Percentiles rank a stretch among this genome's conserved stretches.
phyloP scores from a whole-genome alignment of 2,113 vertebrate genomes.

The Ovis aries region DNA sequence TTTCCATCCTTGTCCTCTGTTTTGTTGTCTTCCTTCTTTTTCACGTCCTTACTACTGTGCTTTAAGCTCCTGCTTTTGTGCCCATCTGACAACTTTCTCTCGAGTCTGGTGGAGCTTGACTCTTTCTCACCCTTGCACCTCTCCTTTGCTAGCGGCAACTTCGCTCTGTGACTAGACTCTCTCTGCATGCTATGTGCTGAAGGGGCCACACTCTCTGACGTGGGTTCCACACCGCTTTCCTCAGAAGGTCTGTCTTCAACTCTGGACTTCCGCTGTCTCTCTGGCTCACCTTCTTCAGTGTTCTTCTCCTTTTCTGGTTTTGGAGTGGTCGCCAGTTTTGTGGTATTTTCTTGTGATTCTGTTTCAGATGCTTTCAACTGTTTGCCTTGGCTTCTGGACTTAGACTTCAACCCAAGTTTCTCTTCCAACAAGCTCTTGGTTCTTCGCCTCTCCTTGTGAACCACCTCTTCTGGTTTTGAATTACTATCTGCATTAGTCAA shows the following conservation, averaged over 20 bases:
- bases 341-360: constrained; percentile 76
- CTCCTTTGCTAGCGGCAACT: constrained; percentile 76
- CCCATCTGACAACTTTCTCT: constrained; percentile 84
- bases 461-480: constrained; percentile 86
- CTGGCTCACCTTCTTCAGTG: constrained; percentile 78
- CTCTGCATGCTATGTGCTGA: constrained; percentile 74
- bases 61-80: constrained; percentile 80
- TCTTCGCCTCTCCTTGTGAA: constrained; percentile 86
- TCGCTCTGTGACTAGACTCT: constrained; percentile 76
- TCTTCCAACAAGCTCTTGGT: constrained; percentile 88
- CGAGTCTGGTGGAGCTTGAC: constrained; percentile 73
- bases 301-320: constrained; percentile 84
- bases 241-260: constrained; percentile 80
- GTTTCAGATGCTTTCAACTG: constrained; percentile 78
- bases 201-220: neutral
- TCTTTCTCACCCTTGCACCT: constrained; percentile 87
- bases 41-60: constrained; percentile 81
- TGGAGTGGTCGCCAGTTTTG: constrained; percentile 69
- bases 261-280: constrained; percentile 85
- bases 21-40: constrained; percentile 85
- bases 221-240: constrained; percentile 68
- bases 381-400: constrained; percentile 84
- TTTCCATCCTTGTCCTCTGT: constrained; percentile 81
- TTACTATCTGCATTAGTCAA: constrained; percentile 77
- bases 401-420: constrained; percentile 82